Evolutionary conservation across 2,888 invertebrate genomes (phyloP), one percentile per base, ranked within the genome.

Genomic region (Ferrisia virgata): DNA sequence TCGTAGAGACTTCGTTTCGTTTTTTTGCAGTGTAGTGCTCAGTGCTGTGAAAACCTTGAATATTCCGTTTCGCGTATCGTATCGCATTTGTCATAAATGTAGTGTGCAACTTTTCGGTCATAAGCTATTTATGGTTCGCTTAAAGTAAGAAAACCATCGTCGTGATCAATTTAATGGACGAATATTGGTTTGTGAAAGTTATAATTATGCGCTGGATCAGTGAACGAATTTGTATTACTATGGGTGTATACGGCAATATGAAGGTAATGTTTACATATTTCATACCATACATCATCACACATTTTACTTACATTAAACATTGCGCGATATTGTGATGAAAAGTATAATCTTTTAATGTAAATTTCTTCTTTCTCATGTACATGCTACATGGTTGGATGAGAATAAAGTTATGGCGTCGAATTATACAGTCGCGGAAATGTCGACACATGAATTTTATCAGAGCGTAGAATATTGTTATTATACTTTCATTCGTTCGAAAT

Each of bases 11-110:
- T 64, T 64, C 15, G 64, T 64, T 64, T 28, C 64, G 28, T 53
- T 53, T 18, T 53, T 4, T 22, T 53, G 43, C 43, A n/a, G 15
- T 64, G 64, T n/a, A n/a, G n/a, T n/a, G n/a, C n/a, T n/a, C n/a
- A n/a, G n/a, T n/a, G n/a, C n/a, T n/a, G n/a, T n/a, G n/a, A n/a
- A 64, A 64, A 64, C 64, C 64, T 64, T 64, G 64, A 64, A 64
- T 53, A 8, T 5, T 53, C 53, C 11, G 22, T 64, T 28, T 64
- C 64, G 64, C 64, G 64, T 64, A 64, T 64, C 64, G 28, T 25
- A 58, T 64, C 64, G 2, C 28, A 28, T 25, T 64, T 13, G 13
- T 2, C 13, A 13, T 28, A 2, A 13, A 13, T 58, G 5, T 25
- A 11, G n/a, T 43, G 53, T 53, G 53, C n/a, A 53, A 53, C 22